Base-by-base conservation (phyloP, 2,888 invertebrate genomes). In the Adela reaumurella region DNA sequence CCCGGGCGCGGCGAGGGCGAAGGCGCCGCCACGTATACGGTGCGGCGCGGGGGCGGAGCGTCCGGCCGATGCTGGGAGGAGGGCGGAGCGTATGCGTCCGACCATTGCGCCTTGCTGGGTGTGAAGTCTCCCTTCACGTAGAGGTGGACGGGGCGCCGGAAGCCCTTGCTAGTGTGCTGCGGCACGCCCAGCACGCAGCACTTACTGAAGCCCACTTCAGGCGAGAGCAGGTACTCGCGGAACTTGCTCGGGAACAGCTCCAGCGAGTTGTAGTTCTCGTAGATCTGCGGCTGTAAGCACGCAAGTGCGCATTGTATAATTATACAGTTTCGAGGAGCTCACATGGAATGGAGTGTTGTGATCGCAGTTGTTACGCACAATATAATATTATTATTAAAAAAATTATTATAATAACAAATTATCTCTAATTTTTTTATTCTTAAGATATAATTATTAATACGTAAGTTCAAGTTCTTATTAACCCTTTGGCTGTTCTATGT, bases 221-320 rank as follows among this genome's bases (percentile, higher is more conserved):
- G 83, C 18, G 91, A 90, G 3, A 97, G 81, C 35, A 99, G 82
- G 71, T 91, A 98, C 62, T 96, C 93, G 47, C 92, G 90, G 68
- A 98, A 99, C 63, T 92, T 90, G 58, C 94, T 89, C 6, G 99
- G 99, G 58, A 88, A 89, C 63, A 99, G 84, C 64, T 92, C 87
- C 56, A 97, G 94, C 48, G 82, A 82, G 59, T 88, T 86, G 78
- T 90, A 97, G 67, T 92, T 94, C 60, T 88, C 86, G 65, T 87
- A 92, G 55, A 93, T 94, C 11, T 86, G 86, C 60, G 90, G 90
- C 93, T 93, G 79, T 19, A 84, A 84, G 4, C 35, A 35, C 35
- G 14, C n/a, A 35, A 8, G 14, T 35, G 4, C 24, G 24, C 8
- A 24, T 24, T 24, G 8, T n/a, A n/a, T n/a, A n/a, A n/a, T n/a